Evolutionary conservation across 1,140 invertebrate genomes (phyloP).

Genomic region (Drosophila sturtevanti): DNA sequence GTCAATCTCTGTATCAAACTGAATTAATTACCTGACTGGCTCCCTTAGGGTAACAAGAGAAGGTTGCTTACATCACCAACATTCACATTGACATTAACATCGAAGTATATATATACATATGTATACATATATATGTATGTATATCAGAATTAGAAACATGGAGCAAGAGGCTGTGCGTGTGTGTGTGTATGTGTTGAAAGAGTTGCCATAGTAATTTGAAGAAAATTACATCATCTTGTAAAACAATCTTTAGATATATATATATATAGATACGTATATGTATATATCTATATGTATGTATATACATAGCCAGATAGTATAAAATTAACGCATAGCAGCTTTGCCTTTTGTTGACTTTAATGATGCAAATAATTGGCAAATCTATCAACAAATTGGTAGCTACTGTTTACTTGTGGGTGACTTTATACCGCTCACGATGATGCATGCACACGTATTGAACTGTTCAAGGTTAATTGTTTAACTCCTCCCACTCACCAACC

Average conservation of each 20-base stretch:
- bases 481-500: not conserved
- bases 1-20: not conserved
- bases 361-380: constrained; percentile 64
- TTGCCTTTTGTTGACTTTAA: constrained; percentile 51
- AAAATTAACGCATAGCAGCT: constrained; percentile 26
- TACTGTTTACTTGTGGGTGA: constrained; percentile 20
- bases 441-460: not conserved
- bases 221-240: constrained; percentile 63
- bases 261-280: constrained; percentile 8
- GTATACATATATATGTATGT: not conserved
- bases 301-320: too few relatives aligned
- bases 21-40: not conserved
- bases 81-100: not conserved
- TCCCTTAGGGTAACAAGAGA: not conserved
- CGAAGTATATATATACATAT: not conserved
- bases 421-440: not conserved
- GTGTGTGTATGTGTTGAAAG: too few relatives aligned
- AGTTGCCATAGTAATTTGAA: constrained; percentile 29
- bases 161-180: too few relatives aligned
- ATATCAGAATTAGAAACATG: constrained; percentile 6
- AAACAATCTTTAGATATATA: constrained; percentile 40
- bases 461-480: constrained; percentile 28
- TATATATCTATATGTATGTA: too few relatives aligned
- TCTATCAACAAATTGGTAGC: constrained; percentile 60
- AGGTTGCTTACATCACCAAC: not conserved